Conservation (phyloP, 2,888 invertebrate species). For the Temnothorax rugatulus region DNA sequence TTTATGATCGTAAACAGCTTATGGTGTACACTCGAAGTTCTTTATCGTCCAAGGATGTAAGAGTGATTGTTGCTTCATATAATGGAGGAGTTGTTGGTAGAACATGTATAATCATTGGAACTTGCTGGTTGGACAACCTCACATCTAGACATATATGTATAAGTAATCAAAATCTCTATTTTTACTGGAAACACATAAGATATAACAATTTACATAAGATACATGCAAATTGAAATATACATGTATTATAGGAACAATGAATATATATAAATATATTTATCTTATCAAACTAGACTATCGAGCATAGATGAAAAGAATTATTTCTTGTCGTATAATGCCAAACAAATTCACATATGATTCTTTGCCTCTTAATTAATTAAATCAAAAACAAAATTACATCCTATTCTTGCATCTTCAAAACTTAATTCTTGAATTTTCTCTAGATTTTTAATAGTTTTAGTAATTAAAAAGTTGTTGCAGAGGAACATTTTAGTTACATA, state of each 20-base stretch:
- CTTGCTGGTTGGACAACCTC: slow-evolving; percentile 46
- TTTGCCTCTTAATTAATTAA: not conserved
- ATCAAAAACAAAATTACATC: not conserved
- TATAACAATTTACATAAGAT: too few relatives aligned
- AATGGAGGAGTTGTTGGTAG: slow-evolving; percentile 54
- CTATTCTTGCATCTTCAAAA: not conserved
- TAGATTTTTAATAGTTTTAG: not conserved
- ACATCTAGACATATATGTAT: slow-evolving; percentile 64
- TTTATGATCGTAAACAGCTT: slow-evolving; percentile 58
- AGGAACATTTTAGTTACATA: not conserved
- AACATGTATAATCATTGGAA: slow-evolving; percentile 71
- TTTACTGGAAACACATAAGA: slow-evolving; percentile 5
- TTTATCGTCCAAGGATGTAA: slow-evolving; percentile 69
- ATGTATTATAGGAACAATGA: too few relatives aligned
- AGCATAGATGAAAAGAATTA: too few relatives aligned
- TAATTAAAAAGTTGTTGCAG: not conserved
- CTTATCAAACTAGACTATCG: too few relatives aligned
- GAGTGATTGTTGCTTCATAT: slow-evolving; percentile 66
- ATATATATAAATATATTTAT: too few relatives aligned
- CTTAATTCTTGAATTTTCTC: not conserved
- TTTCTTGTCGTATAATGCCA: too few relatives aligned
- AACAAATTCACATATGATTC: not conserved
- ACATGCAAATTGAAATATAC: too few relatives aligned
- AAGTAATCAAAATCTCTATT: not conserved
- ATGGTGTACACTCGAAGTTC: slow-evolving; percentile 72